phyloP scores from a whole-genome alignment of 1,140 invertebrate genomes.

The Drosophila eugracilis region DNA sequence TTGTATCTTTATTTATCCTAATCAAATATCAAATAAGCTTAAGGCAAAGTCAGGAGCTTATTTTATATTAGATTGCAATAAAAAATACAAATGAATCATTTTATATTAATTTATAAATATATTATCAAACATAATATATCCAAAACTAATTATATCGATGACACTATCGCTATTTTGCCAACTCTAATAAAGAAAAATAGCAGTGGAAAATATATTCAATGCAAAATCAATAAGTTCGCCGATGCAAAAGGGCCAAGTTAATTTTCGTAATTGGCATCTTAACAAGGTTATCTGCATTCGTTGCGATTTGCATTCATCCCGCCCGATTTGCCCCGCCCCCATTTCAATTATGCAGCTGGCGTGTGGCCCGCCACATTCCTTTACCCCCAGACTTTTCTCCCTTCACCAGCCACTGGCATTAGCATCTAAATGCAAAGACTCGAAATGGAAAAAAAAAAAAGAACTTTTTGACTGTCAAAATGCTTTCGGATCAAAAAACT shows the following conservation, averaged over 20 bases:
- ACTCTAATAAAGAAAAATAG: neutral
- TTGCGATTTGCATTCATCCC: conserved; percentile 60
- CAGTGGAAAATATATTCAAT: conserved; percentile 23
- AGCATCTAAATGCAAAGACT: conserved; percentile 75
- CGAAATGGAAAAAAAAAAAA: conserved; percentile 42
- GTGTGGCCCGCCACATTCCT: conserved; percentile 55
- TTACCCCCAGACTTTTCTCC: no score
- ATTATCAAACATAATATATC: neutral
- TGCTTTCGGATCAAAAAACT: conserved; percentile 75
- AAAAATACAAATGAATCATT: no score
- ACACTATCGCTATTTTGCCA: neutral
- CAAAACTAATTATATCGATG: neutral
- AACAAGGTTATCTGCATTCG: conserved; percentile 80
- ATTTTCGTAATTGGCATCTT: conserved; percentile 83
- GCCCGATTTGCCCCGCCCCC: conserved; percentile 7
- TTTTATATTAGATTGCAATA: no score
- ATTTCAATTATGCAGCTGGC: conserved; percentile 78
- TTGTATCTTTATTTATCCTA: no score
- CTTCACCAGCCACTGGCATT: conserved; percentile 42
- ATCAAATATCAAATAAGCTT: no score
- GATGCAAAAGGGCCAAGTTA: conserved; percentile 66
- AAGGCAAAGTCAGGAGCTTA: no score
- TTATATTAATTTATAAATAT: neutral
- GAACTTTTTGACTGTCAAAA: conserved; percentile 75
- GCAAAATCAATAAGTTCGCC: conserved; percentile 76